phyloP scores from a whole-genome alignment of 30 jellyfish, hydroid and myxozoan genomes.

The Chironex yamaguchii region DNA sequence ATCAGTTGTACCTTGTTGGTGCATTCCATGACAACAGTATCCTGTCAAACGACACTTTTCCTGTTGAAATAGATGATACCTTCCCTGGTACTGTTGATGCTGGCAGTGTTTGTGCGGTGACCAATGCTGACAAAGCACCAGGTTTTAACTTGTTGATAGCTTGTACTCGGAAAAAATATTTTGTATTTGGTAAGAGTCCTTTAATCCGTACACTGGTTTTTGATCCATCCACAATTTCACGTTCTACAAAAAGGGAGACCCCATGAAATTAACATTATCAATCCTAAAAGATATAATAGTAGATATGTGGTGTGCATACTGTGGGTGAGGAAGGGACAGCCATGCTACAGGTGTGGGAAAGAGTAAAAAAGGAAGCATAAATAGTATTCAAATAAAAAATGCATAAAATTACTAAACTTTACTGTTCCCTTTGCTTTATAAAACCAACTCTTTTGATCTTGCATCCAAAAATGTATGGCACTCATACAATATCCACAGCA shows the following conservation, averaged over 20 bases:
- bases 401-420: too few species aligned
- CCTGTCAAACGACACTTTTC: conserved; percentile 62
- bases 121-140: conserved; percentile 61
- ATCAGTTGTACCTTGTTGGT: conserved; percentile 60
- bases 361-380: neutral
- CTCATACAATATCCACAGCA: too few species aligned
- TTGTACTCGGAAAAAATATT: conserved; percentile 64
- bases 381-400: too few species aligned
- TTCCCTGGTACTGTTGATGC: conserved; percentile 44
- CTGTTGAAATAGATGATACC: conserved; percentile 47
- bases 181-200: conserved; percentile 66
- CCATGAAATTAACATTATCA: neutral
- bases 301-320: neutral
- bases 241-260: neutral
- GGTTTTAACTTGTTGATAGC: conserved; percentile 73
- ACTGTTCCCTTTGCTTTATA: too few species aligned
- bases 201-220: conserved; percentile 17
- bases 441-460: too few species aligned
- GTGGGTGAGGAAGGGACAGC: neutral
- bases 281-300: neutral
- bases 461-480: too few species aligned
- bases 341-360: neutral
- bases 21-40: conserved; percentile 65
- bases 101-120: conserved; percentile 4
- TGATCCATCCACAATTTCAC: conserved; percentile 6